These are phyloP conservation scores for Amphipyra berbera DNA, from an alignment of 2,888 invertebrate species.

Conservation along the genomic window DNA sequence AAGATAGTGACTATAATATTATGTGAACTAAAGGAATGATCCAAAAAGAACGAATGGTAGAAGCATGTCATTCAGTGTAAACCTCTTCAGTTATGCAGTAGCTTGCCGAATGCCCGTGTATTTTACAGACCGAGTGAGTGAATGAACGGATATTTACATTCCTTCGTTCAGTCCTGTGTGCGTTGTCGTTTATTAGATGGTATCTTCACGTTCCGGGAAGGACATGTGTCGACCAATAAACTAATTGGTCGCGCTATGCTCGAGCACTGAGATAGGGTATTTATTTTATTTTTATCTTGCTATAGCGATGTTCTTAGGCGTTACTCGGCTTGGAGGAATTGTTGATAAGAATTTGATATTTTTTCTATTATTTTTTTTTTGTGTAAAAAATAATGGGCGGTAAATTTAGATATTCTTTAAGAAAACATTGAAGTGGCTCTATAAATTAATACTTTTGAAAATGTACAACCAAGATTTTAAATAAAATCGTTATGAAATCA, in stretches of 20 bases:
- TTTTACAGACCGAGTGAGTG: conserved; percentile 1
- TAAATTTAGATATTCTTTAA: too few species aligned
- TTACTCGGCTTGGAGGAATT: conserved; percentile 13
- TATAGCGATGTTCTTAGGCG: conserved; percentile 47
- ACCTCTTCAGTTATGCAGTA: too few species aligned
- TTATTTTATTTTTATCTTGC: conserved; percentile 73
- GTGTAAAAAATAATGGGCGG: not conserved
- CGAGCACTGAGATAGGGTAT: conserved; percentile 71
- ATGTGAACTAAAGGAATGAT: not conserved
- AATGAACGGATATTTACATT: conserved; percentile 31
- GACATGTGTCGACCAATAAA: conserved; percentile 88
- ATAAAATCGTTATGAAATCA: too few species aligned
- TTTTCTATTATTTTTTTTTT: conserved; percentile 2
- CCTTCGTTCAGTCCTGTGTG: conserved; percentile 38
- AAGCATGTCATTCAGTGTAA: too few species aligned
- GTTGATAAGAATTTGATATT: not conserved
- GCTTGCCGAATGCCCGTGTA: too few species aligned
- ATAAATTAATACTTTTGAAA: too few species aligned
- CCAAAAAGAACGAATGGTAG: too few species aligned
- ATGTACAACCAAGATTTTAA: too few species aligned
- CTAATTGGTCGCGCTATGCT: conserved; percentile 86
- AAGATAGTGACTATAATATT: not conserved
- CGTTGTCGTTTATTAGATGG: conserved; percentile 69
- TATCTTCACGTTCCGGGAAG: conserved; percentile 85
- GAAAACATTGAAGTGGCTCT: too few species aligned